Evolutionary conservation across 1,140 invertebrate genomes (phyloP).

Genomic region (Drosophila asahinai): DNA sequence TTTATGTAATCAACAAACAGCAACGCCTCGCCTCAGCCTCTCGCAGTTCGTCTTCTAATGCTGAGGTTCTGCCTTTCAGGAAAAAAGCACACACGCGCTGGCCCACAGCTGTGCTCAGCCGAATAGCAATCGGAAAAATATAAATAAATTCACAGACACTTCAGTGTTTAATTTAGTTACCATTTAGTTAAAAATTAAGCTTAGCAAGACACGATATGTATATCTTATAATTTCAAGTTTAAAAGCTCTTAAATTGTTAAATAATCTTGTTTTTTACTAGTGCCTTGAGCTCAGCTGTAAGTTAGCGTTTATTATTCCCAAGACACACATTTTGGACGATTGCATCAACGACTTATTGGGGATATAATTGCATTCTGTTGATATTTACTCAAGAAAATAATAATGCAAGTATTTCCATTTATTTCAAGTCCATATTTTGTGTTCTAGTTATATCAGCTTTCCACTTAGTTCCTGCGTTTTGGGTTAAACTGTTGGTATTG

Average conservation of each 20-base stretch:
- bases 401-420: neutral
- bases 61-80: slow-evolving; percentile 57
- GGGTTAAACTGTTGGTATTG: neutral
- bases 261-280: neutral
- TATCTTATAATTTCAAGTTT: no score
- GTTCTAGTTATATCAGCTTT: neutral
- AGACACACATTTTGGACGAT: neutral
- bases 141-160: neutral
- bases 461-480: neutral
- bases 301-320: neutral
- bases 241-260: neutral
- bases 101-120: slow-evolving; percentile 23
- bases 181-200: no score
- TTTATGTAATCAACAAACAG: slow-evolving; percentile 79
- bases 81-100: slow-evolving; percentile 30
- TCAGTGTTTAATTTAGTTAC: no score
- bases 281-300: neutral
- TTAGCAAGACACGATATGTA: no score
- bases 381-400: neutral
- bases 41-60: slow-evolving; percentile 28
- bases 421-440: no score
- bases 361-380: neutral
- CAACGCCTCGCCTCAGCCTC: slow-evolving; percentile 45
- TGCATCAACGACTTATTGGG: neutral
- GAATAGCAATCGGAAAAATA: slow-evolving; percentile 26